Evolutionary conservation across 2,113 vertebrate genomes (phyloP).

Genomic region (Muntiacus muntjak): DNA sequence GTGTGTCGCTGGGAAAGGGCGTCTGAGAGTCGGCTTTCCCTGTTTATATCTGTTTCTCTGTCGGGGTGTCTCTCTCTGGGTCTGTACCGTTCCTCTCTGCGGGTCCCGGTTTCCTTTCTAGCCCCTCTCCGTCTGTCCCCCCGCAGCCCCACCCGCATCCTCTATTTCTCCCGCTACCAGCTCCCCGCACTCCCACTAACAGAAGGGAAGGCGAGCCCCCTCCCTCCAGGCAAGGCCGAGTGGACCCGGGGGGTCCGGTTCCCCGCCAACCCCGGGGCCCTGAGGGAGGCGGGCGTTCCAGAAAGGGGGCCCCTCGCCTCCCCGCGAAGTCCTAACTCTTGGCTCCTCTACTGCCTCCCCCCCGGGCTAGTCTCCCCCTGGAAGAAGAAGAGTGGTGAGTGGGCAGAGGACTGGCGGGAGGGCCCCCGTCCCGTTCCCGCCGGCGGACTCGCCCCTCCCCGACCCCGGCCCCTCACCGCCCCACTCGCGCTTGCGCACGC

Average conservation of each 20-base stretch:
- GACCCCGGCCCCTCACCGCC: slow-evolving; percentile 11
- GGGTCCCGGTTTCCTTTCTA: neutral
- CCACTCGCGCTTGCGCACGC: slow-evolving; percentile 28
- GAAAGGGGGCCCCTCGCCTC: slow-evolving; percentile 49
- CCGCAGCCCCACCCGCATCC: neutral
- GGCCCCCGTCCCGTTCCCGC: slow-evolving; percentile 34
- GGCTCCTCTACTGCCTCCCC: slow-evolving; percentile 76
- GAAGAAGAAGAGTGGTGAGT: slow-evolving; percentile 95
- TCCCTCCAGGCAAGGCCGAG: neutral
- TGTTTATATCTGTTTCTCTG: slow-evolving; percentile 33
- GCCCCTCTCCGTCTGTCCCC: neutral
- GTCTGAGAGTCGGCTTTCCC: neutral
- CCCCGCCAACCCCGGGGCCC: neutral
- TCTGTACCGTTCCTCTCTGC: neutral
- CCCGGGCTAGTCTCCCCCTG: slow-evolving; percentile 88
- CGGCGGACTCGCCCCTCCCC: slow-evolving; percentile 29
- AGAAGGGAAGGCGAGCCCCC: slow-evolving; percentile 10
- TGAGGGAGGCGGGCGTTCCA: slow-evolving; percentile 57
- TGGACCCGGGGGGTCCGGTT: neutral
- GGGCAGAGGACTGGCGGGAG: slow-evolving; percentile 72
- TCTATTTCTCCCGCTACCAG: neutral
- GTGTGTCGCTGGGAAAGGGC: slow-evolving; percentile 37
- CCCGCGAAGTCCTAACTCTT: slow-evolving; percentile 73
- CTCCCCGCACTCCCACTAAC: neutral
- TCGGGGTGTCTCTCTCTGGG: neutral